phyloP scores from a whole-genome alignment of 2,113 vertebrate species.

The Pagrus major region DNA sequence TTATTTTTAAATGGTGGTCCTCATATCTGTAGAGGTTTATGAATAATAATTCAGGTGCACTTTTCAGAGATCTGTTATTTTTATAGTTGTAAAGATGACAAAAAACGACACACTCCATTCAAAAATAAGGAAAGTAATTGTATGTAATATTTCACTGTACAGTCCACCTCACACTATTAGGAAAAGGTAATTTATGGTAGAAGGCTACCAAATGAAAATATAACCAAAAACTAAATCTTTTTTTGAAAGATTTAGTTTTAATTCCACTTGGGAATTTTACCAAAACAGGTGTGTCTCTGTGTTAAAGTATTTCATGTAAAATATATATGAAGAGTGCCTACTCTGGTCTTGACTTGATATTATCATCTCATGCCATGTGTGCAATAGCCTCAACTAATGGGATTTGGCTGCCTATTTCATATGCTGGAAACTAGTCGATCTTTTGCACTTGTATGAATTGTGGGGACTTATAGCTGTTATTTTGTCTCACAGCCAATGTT shows the following conservation, averaged over 20 bases:
- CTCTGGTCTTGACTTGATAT: conserved; percentile 38
- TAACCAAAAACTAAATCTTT: conserved; percentile 20
- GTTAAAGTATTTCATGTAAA: conserved; percentile 28
- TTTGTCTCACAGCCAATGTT: not conserved
- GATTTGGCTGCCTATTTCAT: conserved; percentile 28
- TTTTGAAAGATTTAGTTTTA: conserved; percentile 17
- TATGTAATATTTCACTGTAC: not conserved
- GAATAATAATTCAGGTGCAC: not conserved
- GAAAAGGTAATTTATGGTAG: not conserved
- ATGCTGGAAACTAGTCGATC: conserved; percentile 63
- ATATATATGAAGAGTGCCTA: conserved; percentile 61
- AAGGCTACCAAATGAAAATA: not conserved
- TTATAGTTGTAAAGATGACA: not conserved
- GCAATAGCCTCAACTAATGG: conserved; percentile 56
- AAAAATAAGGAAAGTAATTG: not conserved
- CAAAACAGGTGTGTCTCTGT: conserved; percentile 3
- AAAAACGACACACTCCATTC: not conserved
- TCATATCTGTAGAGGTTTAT: not conserved
- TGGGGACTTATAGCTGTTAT: conserved; percentile 10
- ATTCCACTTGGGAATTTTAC: conserved; percentile 16
- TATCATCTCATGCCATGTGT: conserved; percentile 67
- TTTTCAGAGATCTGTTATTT: not conserved
- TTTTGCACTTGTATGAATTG: conserved; percentile 45
- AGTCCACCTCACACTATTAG: not conserved
- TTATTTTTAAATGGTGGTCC: not conserved